A percentile compares a stretch with the other conserved stretches of the same genome.
These are phyloP conservation scores for Willisornis vidua DNA, from an alignment of 2,113 vertebrate species.

Conservation along the genomic window DNA sequence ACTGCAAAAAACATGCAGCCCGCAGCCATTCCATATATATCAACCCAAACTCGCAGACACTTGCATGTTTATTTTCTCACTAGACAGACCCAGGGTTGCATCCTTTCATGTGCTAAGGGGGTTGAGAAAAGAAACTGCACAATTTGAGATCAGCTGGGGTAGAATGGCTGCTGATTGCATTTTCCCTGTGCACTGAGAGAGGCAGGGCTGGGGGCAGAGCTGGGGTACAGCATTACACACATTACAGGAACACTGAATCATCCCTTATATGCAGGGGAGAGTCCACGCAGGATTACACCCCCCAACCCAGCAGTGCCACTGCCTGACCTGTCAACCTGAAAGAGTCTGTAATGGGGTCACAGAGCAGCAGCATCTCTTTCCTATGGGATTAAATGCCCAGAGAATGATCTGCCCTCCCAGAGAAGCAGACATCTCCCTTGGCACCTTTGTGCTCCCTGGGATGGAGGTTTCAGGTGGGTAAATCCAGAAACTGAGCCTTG, in stretches of 20 bases:
- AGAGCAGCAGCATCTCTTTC: not conserved
- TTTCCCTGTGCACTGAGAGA: rapidly evolving
- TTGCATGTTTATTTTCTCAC: not conserved
- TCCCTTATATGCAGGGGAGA: not conserved
- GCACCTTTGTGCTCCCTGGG: not conserved
- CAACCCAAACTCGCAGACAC: not conserved
- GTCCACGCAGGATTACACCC: rapidly evolving
- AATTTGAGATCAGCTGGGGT: not conserved
- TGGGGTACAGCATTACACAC: not conserved
- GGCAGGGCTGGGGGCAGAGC: not conserved
- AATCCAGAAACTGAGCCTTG: not conserved
- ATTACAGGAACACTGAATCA: rapidly evolving
- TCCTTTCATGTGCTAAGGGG: not conserved
- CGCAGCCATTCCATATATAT: rapidly evolving
- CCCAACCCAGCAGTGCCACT: not conserved
- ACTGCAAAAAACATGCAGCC: not conserved
- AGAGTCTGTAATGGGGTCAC: rapidly evolving
- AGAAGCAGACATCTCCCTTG: not conserved
- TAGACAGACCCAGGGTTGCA: not conserved
- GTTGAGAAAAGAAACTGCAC: not conserved
- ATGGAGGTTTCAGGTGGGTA: not conserved
- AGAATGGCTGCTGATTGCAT: not conserved
- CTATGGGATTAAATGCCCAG: not conserved
- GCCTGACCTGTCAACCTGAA: not conserved
- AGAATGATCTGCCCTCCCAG: rapidly evolving